These are phyloP conservation scores for Mythimna loreyi DNA, from an alignment of 2,888 invertebrate species.

Conservation along the genomic window DNA sequence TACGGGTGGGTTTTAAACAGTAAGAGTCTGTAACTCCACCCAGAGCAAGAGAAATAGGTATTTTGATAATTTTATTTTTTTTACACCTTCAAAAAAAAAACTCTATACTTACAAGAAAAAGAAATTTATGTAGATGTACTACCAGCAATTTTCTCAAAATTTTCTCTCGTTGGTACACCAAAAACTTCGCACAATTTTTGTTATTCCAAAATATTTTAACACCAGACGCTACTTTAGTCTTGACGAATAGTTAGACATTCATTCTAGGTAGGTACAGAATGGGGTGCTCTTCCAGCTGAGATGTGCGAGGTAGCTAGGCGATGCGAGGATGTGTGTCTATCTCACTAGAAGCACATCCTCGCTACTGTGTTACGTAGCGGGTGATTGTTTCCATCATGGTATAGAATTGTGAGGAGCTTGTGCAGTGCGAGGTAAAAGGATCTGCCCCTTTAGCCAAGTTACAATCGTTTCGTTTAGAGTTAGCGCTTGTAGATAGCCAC, in stretches of 20 bases:
- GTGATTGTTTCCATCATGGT: not conserved
- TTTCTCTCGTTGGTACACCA: not conserved
- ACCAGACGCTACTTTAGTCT: conserved; percentile 1
- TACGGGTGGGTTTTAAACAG: too few species aligned
- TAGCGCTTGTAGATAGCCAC: too few species aligned
- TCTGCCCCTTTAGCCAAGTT: too few species aligned
- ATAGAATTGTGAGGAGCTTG: too few species aligned
- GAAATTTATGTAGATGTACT: not conserved
- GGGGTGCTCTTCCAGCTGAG: not conserved
- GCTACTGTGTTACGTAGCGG: not conserved
- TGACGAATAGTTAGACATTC: conserved; percentile 51
- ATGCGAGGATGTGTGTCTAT: not conserved
- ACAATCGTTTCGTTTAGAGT: too few species aligned
- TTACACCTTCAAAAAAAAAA: not conserved
- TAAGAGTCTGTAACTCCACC: too few species aligned
- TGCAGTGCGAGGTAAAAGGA: not conserved
- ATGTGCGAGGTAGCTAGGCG: not conserved
- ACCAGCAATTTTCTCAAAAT: not conserved
- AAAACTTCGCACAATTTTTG: not conserved
- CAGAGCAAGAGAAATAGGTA: too few species aligned
- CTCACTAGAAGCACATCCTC: too few species aligned
- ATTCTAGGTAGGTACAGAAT: conserved; percentile 33
- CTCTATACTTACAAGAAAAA: not conserved
- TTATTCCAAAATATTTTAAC: conserved; percentile 44
- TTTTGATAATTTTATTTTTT: not conserved